Evolutionary conservation across 1,140 invertebrate species (phyloP).

Genomic region (Goniozus legneri): DNA sequence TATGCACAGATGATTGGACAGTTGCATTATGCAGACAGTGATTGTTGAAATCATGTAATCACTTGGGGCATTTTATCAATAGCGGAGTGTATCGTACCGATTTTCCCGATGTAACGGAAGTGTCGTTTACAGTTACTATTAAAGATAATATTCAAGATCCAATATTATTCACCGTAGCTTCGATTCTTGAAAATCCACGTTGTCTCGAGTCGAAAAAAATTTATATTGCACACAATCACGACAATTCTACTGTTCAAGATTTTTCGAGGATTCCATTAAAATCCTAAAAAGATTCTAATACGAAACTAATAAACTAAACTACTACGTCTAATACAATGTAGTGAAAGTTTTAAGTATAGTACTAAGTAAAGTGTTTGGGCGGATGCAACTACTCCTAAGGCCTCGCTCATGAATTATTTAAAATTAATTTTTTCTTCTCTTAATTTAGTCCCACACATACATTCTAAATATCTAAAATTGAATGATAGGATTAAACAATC

Average conservation of each 20-base stretch:
- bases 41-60: constrained; percentile 17
- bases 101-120: no score
- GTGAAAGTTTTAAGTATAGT: constrained; percentile 27
- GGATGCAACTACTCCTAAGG: constrained; percentile 55
- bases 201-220: constrained; percentile 14
- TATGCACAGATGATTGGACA: no score
- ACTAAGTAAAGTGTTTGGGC: constrained; percentile 45
- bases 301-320: constrained; percentile 45
- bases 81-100: no score
- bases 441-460: constrained; percentile 43
- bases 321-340: constrained; percentile 31
- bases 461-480: constrained; percentile 37
- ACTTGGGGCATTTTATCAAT: constrained; percentile 19
- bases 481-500: constrained; percentile 35
- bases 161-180: no score
- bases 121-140: no score
- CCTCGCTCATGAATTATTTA: constrained; percentile 51
- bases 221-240: constrained; percentile 16
- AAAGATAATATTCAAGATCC: no score
- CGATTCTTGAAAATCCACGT: no score
- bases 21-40: no score
- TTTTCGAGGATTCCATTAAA: constrained; percentile 20
- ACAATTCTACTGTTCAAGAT: constrained; percentile 13
- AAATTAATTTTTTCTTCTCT: constrained; percentile 31
- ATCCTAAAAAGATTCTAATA: constrained; percentile 26